phyloP scores from a whole-genome alignment of 2,888 invertebrate genomes.

The Rapana venosa region DNA sequence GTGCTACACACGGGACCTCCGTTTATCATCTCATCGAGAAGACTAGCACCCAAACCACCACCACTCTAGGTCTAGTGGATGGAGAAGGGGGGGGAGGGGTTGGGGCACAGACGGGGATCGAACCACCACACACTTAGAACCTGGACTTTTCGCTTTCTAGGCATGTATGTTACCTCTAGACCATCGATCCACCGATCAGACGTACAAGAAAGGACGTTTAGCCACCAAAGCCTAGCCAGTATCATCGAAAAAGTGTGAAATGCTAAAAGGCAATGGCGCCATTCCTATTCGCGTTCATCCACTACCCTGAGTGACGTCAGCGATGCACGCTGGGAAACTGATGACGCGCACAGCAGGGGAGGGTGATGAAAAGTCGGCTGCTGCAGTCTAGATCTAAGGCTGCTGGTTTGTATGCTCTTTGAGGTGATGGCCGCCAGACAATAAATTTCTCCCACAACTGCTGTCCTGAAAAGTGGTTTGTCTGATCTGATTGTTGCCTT shows the following conservation, averaged over 20 bases:
- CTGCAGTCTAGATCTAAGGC: not conserved
- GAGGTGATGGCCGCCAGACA: not conserved
- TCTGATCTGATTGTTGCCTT: not conserved
- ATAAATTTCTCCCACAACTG: not conserved
- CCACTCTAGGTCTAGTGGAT: no score
- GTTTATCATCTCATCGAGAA: no score
- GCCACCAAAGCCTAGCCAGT: not conserved
- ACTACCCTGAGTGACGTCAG: not conserved
- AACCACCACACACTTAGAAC: no score
- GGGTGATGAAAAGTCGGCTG: not conserved
- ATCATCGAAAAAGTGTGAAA: not conserved
- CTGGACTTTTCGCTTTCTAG: no score
- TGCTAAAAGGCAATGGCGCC: not conserved
- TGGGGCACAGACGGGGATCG: no score
- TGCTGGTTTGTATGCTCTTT: not conserved
- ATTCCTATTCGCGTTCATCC: not conserved
- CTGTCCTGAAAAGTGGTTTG: not conserved
- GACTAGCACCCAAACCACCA: no score
- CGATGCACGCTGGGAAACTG: slow-evolving; percentile 3
- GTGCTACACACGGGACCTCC: no score
- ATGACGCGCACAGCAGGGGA: not conserved
- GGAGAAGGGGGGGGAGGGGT: no score
- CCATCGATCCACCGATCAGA: no score
- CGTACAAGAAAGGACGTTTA: not conserved
- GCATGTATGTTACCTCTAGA: no score